These are phyloP conservation scores for Percina caprodes DNA, from an alignment of 2,113 vertebrate genomes.

Conservation along the genomic window DNA sequence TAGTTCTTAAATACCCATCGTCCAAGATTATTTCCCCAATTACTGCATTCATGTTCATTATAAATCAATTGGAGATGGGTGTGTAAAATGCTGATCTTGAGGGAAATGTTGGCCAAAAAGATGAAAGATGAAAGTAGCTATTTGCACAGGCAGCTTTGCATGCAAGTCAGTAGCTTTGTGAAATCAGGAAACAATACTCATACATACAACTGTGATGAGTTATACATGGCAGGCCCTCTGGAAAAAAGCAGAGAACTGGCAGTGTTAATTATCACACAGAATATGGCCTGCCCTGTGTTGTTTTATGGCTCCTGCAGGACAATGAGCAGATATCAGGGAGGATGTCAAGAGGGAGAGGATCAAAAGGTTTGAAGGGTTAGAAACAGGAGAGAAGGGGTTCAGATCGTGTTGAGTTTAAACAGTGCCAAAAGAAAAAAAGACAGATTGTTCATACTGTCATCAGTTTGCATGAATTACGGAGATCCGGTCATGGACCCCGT, in stretches of 20 bases:
- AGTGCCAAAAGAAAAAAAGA: conserved; percentile 48
- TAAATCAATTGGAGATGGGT: conserved; percentile 73
- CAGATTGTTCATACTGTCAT: conserved; percentile 25
- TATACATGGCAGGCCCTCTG: conserved; percentile 87
- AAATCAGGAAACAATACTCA: conserved; percentile 82
- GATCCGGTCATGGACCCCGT: conserved; percentile 23
- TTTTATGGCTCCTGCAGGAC: conserved; percentile 57
- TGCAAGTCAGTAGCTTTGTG: conserved; percentile 82
- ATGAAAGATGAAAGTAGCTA: conserved; percentile 82
- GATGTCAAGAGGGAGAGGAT: conserved; percentile 52
- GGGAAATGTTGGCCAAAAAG: conserved; percentile 75
- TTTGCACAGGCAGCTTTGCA: conserved; percentile 84
- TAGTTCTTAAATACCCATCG: conserved; percentile 36
- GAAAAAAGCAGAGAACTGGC: conserved; percentile 82
- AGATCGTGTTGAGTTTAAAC: conserved; percentile 69
- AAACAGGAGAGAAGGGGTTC: conserved; percentile 64
- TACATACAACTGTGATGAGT: conserved; percentile 86
- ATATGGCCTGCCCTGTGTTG: conserved; percentile 51
- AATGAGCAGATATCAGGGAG: conserved; percentile 62
- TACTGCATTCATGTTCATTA: conserved; percentile 63
- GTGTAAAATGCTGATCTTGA: conserved; percentile 83
- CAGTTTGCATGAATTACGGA: conserved; percentile 19
- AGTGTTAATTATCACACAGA: conserved; percentile 82
- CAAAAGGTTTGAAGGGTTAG: conserved; percentile 65
- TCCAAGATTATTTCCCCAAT: conserved; percentile 34